phyloP scores from a whole-genome alignment of 2,113 vertebrate species.

The Myodes glareolus region DNA sequence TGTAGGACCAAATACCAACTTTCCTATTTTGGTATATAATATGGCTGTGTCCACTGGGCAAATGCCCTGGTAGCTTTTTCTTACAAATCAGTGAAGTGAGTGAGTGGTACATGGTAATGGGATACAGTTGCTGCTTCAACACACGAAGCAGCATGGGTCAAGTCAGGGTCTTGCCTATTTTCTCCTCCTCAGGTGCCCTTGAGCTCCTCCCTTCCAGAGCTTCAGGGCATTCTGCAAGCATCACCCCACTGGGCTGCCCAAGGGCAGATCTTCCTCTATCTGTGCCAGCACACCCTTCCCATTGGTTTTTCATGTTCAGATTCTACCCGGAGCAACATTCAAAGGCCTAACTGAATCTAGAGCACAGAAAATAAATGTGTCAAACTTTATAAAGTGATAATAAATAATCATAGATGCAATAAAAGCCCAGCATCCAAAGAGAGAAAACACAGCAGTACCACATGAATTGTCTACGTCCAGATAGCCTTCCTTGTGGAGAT shows the following conservation, averaged over 20 bases:
- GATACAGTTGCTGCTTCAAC: neutral
- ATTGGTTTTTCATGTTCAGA: neutral
- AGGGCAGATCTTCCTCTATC: too few relatives aligned
- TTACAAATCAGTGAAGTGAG: neutral
- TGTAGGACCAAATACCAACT: neutral
- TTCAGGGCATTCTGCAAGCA: neutral
- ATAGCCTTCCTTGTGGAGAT: neutral
- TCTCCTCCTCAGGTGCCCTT: neutral
- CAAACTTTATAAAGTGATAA: constrained; percentile 14
- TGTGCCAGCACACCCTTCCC: too few relatives aligned
- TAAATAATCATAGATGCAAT: constrained; percentile 41
- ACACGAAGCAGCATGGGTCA: neutral
- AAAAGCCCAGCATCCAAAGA: neutral
- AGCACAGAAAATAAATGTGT: constrained; percentile 30
- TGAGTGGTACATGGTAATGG: too few relatives aligned
- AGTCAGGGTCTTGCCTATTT: neutral
- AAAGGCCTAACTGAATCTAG: constrained; percentile 14
- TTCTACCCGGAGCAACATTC: neutral
- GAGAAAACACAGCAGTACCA: neutral
- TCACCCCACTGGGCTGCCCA: neutral
- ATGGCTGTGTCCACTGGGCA: neutral
- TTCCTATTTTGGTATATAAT: neutral
- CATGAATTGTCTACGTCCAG: neutral
- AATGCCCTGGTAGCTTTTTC: neutral
- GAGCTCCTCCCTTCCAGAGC: neutral